phyloP scores from a whole-genome alignment of 2,113 vertebrate genomes.

The Todiramphus chloris region DNA sequence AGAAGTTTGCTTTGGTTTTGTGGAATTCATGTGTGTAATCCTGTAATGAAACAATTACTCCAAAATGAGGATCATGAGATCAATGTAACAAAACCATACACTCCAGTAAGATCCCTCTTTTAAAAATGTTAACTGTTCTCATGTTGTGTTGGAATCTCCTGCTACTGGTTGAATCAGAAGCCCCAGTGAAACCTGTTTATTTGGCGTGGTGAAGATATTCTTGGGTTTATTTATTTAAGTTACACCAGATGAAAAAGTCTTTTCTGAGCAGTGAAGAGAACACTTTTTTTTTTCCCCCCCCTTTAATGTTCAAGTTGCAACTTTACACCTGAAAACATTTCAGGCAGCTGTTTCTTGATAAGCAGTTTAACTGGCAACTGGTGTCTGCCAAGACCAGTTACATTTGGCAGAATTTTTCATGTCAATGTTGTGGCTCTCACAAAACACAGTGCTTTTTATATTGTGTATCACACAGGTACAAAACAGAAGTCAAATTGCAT shows the following conservation, averaged over 20 bases:
- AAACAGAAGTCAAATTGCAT: background rate
- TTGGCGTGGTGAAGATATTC: background rate
- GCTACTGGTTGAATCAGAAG: background rate
- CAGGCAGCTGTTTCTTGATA: background rate
- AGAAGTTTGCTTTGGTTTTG: slow-evolving; percentile 98
- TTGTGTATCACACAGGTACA: background rate
- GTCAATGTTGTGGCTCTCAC: background rate
- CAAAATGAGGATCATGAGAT: background rate
- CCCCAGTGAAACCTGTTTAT: background rate
- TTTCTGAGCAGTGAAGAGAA: background rate
- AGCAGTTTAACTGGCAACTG: background rate
- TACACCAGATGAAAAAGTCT: background rate
- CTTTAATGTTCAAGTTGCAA: background rate
- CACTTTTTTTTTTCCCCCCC: no score
- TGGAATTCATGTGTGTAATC: slow-evolving; percentile 98
- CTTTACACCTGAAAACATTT: background rate
- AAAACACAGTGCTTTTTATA: background rate
- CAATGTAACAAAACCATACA: background rate
- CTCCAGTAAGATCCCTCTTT: background rate
- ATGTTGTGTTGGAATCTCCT: background rate
- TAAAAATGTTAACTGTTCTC: background rate
- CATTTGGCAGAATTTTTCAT: background rate
- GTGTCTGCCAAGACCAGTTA: background rate
- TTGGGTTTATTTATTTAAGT: background rate
- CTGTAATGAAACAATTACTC: slow-evolving; percentile 71